These are phyloP conservation scores for Zele albiditarsus DNA, from an alignment of 2,888 invertebrate genomes.

Conservation along the genomic window DNA sequence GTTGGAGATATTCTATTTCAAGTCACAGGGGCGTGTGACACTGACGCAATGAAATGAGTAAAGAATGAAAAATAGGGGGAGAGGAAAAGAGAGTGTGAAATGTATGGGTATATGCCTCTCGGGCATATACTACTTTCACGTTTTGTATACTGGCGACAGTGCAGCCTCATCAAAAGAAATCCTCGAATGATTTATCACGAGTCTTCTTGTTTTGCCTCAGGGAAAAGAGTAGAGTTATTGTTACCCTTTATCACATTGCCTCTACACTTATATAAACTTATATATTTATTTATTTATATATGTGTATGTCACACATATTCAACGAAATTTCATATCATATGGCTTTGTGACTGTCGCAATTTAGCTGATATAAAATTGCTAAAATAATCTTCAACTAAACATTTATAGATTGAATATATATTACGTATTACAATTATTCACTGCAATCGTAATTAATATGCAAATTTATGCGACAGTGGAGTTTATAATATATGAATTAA, in stretches of 20 bases:
- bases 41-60: background rate
- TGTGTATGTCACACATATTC: background rate
- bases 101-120: background rate
- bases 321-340: no score
- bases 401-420: no score
- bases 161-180: constrained; percentile 15
- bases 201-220: background rate
- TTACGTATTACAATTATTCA: no score
- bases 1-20: background rate
- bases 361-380: no score
- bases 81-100: background rate
- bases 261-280: background rate
- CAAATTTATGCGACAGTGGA: no score
- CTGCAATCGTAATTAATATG: no score
- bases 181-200: constrained; percentile 17
- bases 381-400: no score
- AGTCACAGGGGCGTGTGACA: constrained; percentile 1
- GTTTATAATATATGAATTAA: background rate
- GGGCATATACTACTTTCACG: background rate
- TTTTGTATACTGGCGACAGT: background rate
- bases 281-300: background rate
- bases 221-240: background rate
- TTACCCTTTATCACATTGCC: background rate
- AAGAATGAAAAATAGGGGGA: background rate
- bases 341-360: no score